phyloP scores from a whole-genome alignment of 2,888 invertebrate genomes.

The Microdon myrmicae region DNA sequence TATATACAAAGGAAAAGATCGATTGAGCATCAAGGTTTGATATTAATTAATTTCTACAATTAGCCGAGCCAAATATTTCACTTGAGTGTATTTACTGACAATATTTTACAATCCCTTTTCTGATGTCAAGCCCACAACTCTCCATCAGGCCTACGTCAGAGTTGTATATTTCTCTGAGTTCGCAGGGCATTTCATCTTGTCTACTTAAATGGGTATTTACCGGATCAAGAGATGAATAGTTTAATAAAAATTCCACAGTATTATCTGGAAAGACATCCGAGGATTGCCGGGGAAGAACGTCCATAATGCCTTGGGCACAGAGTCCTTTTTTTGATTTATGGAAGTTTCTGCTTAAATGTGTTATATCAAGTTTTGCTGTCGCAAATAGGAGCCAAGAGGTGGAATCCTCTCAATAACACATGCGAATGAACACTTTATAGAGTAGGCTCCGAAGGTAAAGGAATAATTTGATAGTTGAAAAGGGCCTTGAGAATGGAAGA shows the following conservation, averaged over 20 bases:
- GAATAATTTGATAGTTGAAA: slow-evolving; percentile 43
- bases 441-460: too few relatives aligned
- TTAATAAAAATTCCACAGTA: slow-evolving; percentile 37
- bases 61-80: slow-evolving; percentile 45
- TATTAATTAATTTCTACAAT: slow-evolving; percentile 51
- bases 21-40: slow-evolving; percentile 33
- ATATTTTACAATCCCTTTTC: slow-evolving; percentile 17
- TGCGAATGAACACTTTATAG: too few relatives aligned
- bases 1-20: too few relatives aligned
- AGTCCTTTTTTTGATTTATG: slow-evolving; percentile 45
- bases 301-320: slow-evolving; percentile 30
- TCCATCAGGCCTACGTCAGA: too few relatives aligned
- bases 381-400: too few relatives aligned
- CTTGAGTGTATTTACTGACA: slow-evolving; percentile 43
- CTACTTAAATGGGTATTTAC: slow-evolving; percentile 22
- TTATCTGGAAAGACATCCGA: slow-evolving; percentile 29
- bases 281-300: slow-evolving; percentile 22
- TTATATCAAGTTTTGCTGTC: too few relatives aligned
- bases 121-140: too few relatives aligned
- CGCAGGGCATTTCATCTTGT: slow-evolving; percentile 5
- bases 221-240: slow-evolving; percentile 23
- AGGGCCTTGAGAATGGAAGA: slow-evolving; percentile 28
- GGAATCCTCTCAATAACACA: too few relatives aligned
- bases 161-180: too few relatives aligned
- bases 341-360: too few relatives aligned